Percentiles rank a stretch among this genome's conserved stretches.
These are phyloP conservation scores for Cepphus grylle DNA, from an alignment of 2,113 vertebrate species.

Conservation along the genomic window DNA sequence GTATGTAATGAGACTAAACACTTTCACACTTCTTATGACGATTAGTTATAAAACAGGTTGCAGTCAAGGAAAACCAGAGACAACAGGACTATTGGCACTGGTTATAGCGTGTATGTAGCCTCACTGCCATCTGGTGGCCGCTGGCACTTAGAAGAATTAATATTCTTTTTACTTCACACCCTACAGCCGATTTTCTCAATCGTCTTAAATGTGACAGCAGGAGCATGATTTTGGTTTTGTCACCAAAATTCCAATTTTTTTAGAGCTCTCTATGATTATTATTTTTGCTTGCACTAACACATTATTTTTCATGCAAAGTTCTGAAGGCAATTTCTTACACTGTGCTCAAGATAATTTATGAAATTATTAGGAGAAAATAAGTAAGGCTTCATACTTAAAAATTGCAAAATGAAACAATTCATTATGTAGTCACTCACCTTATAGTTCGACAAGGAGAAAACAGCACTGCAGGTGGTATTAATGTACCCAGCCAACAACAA, in stretches of 20 bases:
- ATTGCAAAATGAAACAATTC: not conserved
- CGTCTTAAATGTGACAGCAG: not conserved
- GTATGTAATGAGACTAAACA: not conserved
- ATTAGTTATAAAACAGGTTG: not conserved
- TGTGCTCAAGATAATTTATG: not conserved
- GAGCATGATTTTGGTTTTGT: not conserved
- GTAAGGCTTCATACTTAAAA: not conserved
- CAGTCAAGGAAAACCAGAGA: not conserved
- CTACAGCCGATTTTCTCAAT: not conserved
- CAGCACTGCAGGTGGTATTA: not conserved
- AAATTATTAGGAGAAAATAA: not conserved
- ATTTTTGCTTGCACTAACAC: not conserved
- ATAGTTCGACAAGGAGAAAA: not conserved
- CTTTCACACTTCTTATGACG: not conserved
- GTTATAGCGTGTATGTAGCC: accelerated
- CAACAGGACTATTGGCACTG: accelerated
- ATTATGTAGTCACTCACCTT: not conserved
- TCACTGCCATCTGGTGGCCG: not conserved
- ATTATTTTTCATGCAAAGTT: not conserved
- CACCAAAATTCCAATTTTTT: not conserved
- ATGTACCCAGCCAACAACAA: not conserved
- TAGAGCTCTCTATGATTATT: not conserved
- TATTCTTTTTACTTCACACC: not conserved
- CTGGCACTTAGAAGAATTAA: not conserved
- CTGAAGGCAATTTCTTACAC: not conserved